A percentile compares a stretch with the other conserved stretches of the same genome.
Evolutionary conservation across 2,888 invertebrate genomes (phyloP).

Genomic region (Meloe dianella): DNA sequence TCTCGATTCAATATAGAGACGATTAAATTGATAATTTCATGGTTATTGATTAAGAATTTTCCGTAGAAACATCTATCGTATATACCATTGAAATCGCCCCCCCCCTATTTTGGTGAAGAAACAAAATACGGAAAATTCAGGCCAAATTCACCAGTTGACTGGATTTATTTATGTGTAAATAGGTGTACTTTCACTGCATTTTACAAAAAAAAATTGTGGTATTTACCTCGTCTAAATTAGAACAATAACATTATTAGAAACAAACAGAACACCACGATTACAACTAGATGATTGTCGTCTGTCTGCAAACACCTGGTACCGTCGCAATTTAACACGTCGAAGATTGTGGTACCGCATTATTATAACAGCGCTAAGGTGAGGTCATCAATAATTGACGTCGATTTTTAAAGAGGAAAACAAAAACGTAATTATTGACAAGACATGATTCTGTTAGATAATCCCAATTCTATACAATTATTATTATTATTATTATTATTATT

Average conservation of each 20-base stretch:
- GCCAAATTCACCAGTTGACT: neutral
- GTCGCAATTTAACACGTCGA: slow-evolving; percentile 5
- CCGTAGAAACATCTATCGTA: neutral
- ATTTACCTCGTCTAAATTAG: no score
- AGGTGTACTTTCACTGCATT: neutral
- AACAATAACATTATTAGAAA: no score
- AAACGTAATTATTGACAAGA: no score
- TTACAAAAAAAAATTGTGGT: no score
- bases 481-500: no score
- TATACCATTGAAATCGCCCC: neutral
- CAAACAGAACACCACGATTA: no score
- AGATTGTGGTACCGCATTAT: neutral
- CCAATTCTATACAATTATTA: no score
- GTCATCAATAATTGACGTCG: neutral
- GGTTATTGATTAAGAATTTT: neutral
- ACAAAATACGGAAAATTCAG: neutral
- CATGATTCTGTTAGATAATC: no score
- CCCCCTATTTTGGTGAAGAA: neutral
- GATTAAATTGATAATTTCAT: neutral
- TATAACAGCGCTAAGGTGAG: neutral
- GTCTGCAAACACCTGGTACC: slow-evolving; percentile 9
- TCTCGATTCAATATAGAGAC: neutral
- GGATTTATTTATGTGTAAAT: neutral
- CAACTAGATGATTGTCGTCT: neutral
- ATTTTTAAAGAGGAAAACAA: no score